Conservation (phyloP, 2,888 invertebrate genomes). For the Aspidiotus destructor region DNA sequence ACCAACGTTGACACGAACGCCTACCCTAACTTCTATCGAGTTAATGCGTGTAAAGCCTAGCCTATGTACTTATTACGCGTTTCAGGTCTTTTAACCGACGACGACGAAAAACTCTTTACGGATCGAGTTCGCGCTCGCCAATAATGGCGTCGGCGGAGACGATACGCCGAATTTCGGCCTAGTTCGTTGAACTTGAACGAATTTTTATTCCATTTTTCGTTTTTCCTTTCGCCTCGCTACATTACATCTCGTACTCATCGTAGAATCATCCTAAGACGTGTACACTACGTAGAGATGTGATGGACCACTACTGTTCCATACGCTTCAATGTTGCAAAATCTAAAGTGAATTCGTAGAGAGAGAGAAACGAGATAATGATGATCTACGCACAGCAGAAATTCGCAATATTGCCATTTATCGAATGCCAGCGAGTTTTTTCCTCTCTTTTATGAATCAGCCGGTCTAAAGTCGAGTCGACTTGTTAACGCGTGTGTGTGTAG, state of each 20-base stretch:
- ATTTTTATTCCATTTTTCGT: slow-evolving; percentile 6
- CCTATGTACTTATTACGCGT: slow-evolving; percentile 19
- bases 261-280: too few species aligned
- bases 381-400: too few species aligned
- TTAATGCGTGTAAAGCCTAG: slow-evolving; percentile 24
- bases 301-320: too few species aligned
- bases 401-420: too few species aligned
- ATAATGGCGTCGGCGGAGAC: background rate
- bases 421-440: too few species aligned
- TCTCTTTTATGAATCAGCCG: too few species aligned
- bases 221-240: background rate
- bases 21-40: slow-evolving; percentile 30
- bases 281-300: too few species aligned
- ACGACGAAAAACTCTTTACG: slow-evolving; percentile 1
- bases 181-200: slow-evolving; percentile 29
- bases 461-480: too few species aligned
- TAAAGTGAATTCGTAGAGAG: too few species aligned
- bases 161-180: slow-evolving; percentile 27
- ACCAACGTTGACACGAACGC: slow-evolving; percentile 16
- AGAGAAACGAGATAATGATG: too few species aligned
- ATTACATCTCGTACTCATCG: background rate
- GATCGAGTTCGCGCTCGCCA: background rate
- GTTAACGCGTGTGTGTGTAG: too few species aligned
- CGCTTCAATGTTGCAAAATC: too few species aligned
- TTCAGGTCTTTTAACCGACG: slow-evolving; percentile 19